Conservation (phyloP, 2,797 vertebrate species). For the Hydrolagus colliei region DNA sequence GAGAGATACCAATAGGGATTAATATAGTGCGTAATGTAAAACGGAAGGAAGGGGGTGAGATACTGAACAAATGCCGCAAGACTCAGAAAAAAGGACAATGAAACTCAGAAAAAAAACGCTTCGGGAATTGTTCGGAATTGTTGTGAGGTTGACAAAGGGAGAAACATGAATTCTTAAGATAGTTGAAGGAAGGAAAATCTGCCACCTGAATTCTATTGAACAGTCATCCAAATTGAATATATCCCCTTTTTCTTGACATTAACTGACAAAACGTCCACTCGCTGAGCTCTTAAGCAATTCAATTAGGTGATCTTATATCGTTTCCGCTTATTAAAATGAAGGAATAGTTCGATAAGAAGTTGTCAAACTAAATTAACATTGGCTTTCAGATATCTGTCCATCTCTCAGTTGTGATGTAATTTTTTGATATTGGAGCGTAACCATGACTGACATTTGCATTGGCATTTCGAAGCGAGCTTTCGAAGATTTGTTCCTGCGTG, state of each 20-base stretch:
- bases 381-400: background rate
- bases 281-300: background rate
- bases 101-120: background rate
- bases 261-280: background rate
- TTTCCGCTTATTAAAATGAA: conserved; percentile 2
- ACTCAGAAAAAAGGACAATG: background rate
- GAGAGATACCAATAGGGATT: background rate
- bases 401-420: conserved; percentile 10
- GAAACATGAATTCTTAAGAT: background rate
- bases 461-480: conserved; percentile 4
- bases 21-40: background rate
- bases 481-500: background rate
- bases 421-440: conserved; percentile 9
- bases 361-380: background rate
- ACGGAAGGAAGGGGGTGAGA: background rate
- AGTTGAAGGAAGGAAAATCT: no score
- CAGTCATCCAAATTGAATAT: background rate
- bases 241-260: background rate
- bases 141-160: background rate
- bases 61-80: background rate
- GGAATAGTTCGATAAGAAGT: background rate
- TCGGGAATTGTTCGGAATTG: background rate
- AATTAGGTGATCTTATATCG: background rate
- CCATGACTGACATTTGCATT: conserved; percentile 30
- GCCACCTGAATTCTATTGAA: background rate